These are phyloP conservation scores for Drosophila longiperda DNA, from an alignment of 2,888 invertebrate species.

Conservation along the genomic window DNA sequence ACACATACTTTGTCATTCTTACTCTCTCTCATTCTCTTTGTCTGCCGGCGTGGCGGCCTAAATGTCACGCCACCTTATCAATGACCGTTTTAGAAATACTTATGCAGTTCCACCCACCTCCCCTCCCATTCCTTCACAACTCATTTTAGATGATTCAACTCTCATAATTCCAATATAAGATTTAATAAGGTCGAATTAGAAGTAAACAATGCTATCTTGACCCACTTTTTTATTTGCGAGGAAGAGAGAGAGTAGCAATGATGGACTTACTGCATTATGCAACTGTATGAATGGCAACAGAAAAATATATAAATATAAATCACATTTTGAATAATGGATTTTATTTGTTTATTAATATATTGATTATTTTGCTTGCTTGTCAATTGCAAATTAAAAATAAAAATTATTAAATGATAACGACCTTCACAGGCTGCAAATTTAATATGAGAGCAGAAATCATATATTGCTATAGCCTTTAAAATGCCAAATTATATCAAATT, in stretches of 20 bases:
- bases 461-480: neutral
- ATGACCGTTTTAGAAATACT: slow-evolving; percentile 26
- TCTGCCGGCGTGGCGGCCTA: slow-evolving; percentile 40
- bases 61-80: slow-evolving; percentile 77
- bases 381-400: slow-evolving; percentile 26
- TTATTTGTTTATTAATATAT: slow-evolving; percentile 50
- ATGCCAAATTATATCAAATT: neutral
- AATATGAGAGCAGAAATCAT: neutral
- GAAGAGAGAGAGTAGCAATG: neutral
- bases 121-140: neutral
- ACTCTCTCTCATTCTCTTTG: slow-evolving; percentile 17
- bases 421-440: slow-evolving; percentile 27
- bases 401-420: slow-evolving; percentile 20
- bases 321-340: slow-evolving; percentile 2
- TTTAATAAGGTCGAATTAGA: slow-evolving; percentile 16
- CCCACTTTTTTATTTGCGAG: slow-evolving; percentile 36
- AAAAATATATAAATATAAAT: slow-evolving; percentile 9
- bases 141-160: slow-evolving; percentile 2
- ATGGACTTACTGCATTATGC: slow-evolving; percentile 49
- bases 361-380: slow-evolving; percentile 40
- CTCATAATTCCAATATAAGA: slow-evolving; percentile 1
- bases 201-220: slow-evolving; percentile 31
- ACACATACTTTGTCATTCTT: slow-evolving; percentile 24
- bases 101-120: slow-evolving; percentile 19
- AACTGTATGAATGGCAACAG: slow-evolving; percentile 43